Percentiles rank a stretch among this genome's conserved stretches.
These are phyloP conservation scores for Nothobranchius kuhntae DNA, from an alignment of 2,113 vertebrate species.

Conservation along the genomic window DNA sequence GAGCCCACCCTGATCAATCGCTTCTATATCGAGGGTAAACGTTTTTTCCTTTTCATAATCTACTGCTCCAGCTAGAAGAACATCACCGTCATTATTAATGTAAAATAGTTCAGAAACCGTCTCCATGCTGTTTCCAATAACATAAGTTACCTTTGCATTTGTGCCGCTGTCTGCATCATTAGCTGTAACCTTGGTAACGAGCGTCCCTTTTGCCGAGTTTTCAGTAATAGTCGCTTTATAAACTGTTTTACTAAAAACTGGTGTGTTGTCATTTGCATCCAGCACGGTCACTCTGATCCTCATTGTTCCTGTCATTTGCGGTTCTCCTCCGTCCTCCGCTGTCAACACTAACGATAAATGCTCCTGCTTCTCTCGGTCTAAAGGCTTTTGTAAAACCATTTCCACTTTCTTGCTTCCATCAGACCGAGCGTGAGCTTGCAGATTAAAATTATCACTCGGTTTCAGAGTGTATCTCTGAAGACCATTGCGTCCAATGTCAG, in stretches of 20 bases:
- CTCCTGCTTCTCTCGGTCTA: constrained; percentile 64
- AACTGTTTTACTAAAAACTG: constrained; percentile 63
- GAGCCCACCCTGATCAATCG: constrained; percentile 75
- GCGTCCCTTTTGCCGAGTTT: constrained; percentile 52
- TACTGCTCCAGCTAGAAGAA: constrained; percentile 63
- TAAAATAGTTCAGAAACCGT: constrained; percentile 57
- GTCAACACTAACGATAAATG: constrained; percentile 49
- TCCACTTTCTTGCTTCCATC: constrained; percentile 55
- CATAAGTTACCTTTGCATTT: constrained; percentile 72
- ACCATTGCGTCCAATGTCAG: constrained; percentile 77
- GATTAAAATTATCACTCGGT: constrained; percentile 63
- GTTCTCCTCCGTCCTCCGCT: constrained; percentile 53
- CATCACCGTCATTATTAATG: constrained; percentile 62
- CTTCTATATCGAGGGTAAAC: constrained; percentile 74
- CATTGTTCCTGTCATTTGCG: constrained; percentile 51
- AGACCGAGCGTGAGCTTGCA: constrained; percentile 41
- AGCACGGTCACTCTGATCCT: constrained; percentile 53
- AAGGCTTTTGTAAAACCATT: constrained; percentile 53
- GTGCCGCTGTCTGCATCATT: constrained; percentile 72
- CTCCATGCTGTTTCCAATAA: constrained; percentile 65
- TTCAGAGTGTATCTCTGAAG: constrained; percentile 78
- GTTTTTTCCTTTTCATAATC: constrained; percentile 68
- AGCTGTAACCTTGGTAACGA: constrained; percentile 58
- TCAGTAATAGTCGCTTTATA: constrained; percentile 75
- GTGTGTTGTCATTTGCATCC: constrained; percentile 64